Conservation (phyloP, 2,888 invertebrate species). For the Tromatobia lineatoria region DNA sequence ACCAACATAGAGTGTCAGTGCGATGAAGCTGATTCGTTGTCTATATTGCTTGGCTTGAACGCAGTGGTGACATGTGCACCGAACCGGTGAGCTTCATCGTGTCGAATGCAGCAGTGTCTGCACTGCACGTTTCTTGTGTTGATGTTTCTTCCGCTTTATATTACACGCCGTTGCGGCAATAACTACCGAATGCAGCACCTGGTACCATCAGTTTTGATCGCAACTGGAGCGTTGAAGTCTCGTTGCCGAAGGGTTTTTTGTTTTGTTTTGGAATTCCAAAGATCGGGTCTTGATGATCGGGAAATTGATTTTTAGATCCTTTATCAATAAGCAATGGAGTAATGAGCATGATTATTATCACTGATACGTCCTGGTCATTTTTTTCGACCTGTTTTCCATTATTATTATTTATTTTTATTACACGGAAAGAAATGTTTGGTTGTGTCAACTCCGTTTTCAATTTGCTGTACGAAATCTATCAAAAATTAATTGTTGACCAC, state of each 20-base stretch:
- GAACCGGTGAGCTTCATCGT: not conserved
- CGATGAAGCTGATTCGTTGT: not conserved
- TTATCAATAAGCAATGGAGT: not conserved
- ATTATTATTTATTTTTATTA: too few species aligned
- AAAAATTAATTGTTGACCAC: too few species aligned
- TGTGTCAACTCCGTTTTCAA: too few species aligned
- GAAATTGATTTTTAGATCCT: not conserved
- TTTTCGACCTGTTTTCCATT: too few species aligned
- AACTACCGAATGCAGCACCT: constrained; percentile 26
- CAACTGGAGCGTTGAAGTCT: constrained; percentile 6
- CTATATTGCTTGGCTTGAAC: not conserved
- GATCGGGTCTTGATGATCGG: constrained; percentile 10
- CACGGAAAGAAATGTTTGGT: too few species aligned
- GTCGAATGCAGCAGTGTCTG: not conserved
- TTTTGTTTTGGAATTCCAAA: not conserved
- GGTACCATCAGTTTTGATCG: constrained; percentile 11
- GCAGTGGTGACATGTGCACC: not conserved
- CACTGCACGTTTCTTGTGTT: not conserved
- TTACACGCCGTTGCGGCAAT: constrained; percentile 18
- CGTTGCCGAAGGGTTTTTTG: constrained; percentile 16
- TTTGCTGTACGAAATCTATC: too few species aligned
- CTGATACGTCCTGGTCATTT: too few species aligned
- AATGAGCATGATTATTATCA: too few species aligned
- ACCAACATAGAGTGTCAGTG: not conserved
- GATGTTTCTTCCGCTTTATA: not conserved